A percentile compares a stretch with the other conserved stretches of the same genome.
phyloP scores from a whole-genome alignment of 2,113 vertebrate genomes.

The Poicephalus meyeri region DNA sequence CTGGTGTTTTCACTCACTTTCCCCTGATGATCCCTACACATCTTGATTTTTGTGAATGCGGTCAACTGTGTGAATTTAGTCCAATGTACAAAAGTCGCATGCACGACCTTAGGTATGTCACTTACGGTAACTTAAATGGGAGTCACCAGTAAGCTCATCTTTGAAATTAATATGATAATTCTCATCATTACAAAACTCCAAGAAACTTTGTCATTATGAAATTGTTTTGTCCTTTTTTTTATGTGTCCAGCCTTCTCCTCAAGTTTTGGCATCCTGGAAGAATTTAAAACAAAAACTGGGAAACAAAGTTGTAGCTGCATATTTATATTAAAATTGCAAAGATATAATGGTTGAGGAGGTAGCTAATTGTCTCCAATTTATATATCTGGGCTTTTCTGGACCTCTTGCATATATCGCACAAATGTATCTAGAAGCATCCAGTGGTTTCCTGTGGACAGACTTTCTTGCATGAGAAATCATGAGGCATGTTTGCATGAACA shows the following conservation, averaged over 20 bases:
- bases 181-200: background rate
- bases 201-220: background rate
- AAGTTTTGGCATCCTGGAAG: background rate
- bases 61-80: background rate
- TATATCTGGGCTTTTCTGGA: background rate
- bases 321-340: background rate
- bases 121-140: background rate
- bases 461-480: background rate
- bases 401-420: background rate
- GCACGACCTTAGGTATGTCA: fast-evolving
- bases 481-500: background rate
- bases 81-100: background rate
- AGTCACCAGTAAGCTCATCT: background rate
- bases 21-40: background rate
- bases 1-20: background rate
- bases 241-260: background rate
- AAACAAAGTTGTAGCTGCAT: background rate
- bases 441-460: background rate
- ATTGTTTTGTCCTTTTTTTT: background rate
- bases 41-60: background rate
- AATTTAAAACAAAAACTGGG: background rate
- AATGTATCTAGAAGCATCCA: background rate
- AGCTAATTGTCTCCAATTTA: background rate
- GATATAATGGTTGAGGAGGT: background rate
- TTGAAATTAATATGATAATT: background rate